Evolutionary conservation across 2,797 vertebrate species (phyloP).

Genomic region (Microctenopoma lineatum): DNA sequence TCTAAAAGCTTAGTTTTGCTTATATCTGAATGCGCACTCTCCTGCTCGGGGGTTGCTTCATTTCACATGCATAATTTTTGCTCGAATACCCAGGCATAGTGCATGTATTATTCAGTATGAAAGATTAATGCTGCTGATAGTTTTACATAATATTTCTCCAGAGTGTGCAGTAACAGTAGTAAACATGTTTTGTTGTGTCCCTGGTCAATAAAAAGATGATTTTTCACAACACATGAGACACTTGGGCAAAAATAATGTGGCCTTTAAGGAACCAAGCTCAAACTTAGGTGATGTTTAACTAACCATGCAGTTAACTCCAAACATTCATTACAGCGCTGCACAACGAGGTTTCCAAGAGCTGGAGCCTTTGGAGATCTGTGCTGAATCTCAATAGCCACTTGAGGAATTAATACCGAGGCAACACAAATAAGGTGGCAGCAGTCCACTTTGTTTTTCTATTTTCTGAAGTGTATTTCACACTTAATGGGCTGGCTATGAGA

Average conservation of each 20-base stretch:
- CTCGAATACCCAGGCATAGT: constrained; percentile 22
- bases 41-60: constrained; percentile 26
- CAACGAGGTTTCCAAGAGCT: constrained; percentile 21
- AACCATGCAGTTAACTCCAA: constrained; percentile 2
- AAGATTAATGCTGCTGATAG: constrained; percentile 49
- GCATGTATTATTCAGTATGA: constrained; percentile 61
- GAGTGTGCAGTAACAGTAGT: constrained; percentile 5
- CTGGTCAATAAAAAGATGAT: constrained; percentile 22
- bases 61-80: constrained; percentile 51
- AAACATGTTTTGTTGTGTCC: constrained; percentile 21
- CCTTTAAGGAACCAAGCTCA: constrained; percentile 2
- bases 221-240: constrained; percentile 4
- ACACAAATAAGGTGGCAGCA: constrained; percentile 44
- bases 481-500: constrained; percentile 74
- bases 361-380: constrained; percentile 31
- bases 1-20: constrained; percentile 20
- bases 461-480: constrained; percentile 61
- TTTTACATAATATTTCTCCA: constrained; percentile 36
- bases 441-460: constrained; percentile 39
- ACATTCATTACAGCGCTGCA: constrained; percentile 33
- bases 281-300: constrained; percentile 21
- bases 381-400: constrained; percentile 47
- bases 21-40: constrained; percentile 16
- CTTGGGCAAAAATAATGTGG: constrained; percentile 29
- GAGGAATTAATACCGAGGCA: constrained; percentile 30